phyloP scores from a whole-genome alignment of 2,797 vertebrate species.

The Chaetophractus vellerosus region DNA sequence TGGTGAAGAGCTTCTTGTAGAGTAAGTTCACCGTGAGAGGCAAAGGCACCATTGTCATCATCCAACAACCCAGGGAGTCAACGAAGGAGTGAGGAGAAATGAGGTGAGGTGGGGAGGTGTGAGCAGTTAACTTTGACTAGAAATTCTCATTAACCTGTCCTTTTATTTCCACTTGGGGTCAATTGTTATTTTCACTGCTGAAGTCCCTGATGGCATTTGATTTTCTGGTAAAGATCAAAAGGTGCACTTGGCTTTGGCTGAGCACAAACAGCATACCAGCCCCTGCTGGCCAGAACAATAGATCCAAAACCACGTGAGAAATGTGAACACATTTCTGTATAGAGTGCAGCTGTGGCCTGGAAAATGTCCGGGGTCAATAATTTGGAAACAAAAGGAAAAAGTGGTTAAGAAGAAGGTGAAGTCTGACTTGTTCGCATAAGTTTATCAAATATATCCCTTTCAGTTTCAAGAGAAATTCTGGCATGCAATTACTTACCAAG shows the following conservation, averaged over 20 bases:
- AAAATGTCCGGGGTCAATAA: constrained; percentile 49
- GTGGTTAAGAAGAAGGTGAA: neutral
- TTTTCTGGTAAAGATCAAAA: constrained; percentile 61
- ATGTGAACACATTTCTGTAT: constrained; percentile 12
- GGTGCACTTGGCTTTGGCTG: neutral
- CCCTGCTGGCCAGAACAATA: constrained; percentile 44
- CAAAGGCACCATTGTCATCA: neutral
- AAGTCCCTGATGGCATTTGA: neutral
- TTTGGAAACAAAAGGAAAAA: neutral
- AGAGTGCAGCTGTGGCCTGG: neutral
- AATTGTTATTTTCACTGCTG: neutral
- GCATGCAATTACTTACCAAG: neutral
- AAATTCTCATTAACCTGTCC: neutral
- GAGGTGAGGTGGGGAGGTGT: neutral
- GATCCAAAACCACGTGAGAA: constrained; percentile 4
- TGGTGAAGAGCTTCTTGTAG: neutral
- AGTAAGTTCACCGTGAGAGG: neutral
- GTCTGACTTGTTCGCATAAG: neutral
- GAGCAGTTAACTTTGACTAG: neutral
- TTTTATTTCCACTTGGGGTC: neutral
- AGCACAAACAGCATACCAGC: constrained; percentile 40
- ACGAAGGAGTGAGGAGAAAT: neutral
- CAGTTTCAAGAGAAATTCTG: constrained; percentile 24
- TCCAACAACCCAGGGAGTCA: neutral
- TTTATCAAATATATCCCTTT: neutral